These are phyloP conservation scores for Ochotona curzoniae DNA, from an alignment of 2,113 vertebrate genomes.

Conservation along the genomic window DNA sequence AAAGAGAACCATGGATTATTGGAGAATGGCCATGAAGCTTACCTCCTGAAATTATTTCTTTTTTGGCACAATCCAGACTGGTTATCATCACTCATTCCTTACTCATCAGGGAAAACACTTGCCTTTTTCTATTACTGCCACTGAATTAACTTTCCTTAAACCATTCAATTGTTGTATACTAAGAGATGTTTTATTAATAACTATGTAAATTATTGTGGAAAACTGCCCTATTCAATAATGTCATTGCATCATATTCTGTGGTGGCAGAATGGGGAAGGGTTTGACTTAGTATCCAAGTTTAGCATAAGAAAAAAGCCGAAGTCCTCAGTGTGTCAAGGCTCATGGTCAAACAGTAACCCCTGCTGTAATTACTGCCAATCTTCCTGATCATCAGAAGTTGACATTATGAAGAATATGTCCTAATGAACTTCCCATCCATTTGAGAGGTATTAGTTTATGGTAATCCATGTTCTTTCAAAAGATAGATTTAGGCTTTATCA, in stretches of 20 bases:
- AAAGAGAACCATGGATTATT: slow-evolving; percentile 24
- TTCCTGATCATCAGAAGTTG: not conserved
- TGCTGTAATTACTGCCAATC: not conserved
- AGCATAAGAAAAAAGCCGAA: not conserved
- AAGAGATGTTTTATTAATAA: slow-evolving; percentile 74
- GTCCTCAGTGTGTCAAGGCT: not conserved
- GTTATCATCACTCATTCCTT: slow-evolving; percentile 53
- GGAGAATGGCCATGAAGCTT: not conserved
- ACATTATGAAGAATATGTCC: not conserved
- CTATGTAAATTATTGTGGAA: slow-evolving; percentile 51
- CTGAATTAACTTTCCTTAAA: slow-evolving; percentile 59
- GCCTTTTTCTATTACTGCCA: slow-evolving; percentile 65
- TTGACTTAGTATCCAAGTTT: slow-evolving; percentile 7
- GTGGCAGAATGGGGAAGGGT: not conserved
- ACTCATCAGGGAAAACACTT: slow-evolving; percentile 16
- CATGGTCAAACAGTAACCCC: not conserved
- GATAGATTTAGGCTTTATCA: not conserved
- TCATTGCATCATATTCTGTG: slow-evolving; percentile 22
- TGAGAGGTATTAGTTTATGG: not conserved
- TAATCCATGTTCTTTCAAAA: not conserved
- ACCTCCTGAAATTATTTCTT: slow-evolving; percentile 28
- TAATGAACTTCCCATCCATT: not conserved
- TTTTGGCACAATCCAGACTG: slow-evolving; percentile 17
- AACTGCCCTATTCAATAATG: slow-evolving; percentile 57
- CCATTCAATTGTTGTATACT: slow-evolving; percentile 51